Evolutionary conservation across 2,797 vertebrate genomes (phyloP).

Genomic region (Champsocephalus gunnari): DNA sequence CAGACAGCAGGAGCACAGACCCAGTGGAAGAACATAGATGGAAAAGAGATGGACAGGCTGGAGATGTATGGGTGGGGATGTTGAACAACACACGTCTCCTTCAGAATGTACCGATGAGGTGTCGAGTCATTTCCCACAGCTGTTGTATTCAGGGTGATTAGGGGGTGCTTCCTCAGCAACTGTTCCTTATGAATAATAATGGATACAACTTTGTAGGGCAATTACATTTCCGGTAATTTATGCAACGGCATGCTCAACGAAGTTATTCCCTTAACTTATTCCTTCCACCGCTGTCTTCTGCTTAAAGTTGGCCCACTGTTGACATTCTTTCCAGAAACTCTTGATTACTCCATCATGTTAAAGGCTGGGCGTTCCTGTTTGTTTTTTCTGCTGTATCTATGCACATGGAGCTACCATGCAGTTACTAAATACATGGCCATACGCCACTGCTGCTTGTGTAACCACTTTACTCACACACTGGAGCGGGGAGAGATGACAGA

Average conservation of each 20-base stretch:
- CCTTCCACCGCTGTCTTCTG: constrained; percentile 48
- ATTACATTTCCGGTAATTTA: constrained; percentile 19
- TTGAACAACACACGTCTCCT: constrained; percentile 4
- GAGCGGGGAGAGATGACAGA: constrained; percentile 36
- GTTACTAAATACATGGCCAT: constrained; percentile 59
- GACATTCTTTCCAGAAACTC: constrained; percentile 79
- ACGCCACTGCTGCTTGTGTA: constrained; percentile 49
- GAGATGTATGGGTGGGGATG: constrained; percentile 5
- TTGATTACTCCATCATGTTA: constrained; percentile 78
- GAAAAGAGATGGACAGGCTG: constrained; percentile 30
- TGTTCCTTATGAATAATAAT: not conserved
- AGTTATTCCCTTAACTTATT: constrained; percentile 20
- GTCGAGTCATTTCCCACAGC: constrained; percentile 21
- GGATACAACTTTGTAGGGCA: not conserved
- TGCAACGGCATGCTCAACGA: constrained; percentile 6
- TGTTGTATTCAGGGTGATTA: constrained; percentile 29
- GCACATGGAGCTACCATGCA: constrained; percentile 66
- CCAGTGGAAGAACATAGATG: not conserved
- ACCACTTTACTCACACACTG: constrained; percentile 27
- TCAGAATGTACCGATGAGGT: constrained; percentile 21
- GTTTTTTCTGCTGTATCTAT: constrained; percentile 79
- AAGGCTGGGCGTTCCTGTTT: constrained; percentile 81
- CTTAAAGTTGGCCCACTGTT: constrained; percentile 66
- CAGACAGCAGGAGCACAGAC: constrained; percentile 36
- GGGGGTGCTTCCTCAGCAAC: constrained; percentile 1